Evolutionary conservation across 2,113 vertebrate genomes (phyloP), one percentile per base, ranked within the genome.

Genomic region (Triplophysa rosa): DNA sequence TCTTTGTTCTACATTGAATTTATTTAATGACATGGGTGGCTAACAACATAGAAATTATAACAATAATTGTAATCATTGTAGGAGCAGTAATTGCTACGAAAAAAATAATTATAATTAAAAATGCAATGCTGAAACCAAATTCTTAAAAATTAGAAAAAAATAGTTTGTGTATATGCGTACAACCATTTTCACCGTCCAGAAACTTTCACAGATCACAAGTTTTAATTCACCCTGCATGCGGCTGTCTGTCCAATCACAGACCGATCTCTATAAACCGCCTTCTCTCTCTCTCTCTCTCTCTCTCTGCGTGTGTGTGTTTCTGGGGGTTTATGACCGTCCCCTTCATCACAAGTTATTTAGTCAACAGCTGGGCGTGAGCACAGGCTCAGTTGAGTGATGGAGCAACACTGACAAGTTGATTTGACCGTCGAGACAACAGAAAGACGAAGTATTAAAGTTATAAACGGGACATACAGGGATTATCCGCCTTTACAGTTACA

Each of bases 171-270:
- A 19, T n/a, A 4, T 33, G 2, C 17, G 16, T 24, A 17, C 19
- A 45, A 0, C 19, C 12, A 56, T 56, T 37, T n/a, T 6, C n/a
- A 58, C 8, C 5, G 8, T 21, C 1, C n/a, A 58, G 26, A 49
- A 1, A 1, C 8, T 6, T 21, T 66, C 19, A 42, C 49, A 42
- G 64, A 42, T 19, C 3, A 24, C 23, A 1, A 6, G 21, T 24
- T 68, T 49, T 29, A 37, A 52, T 42, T n/a, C 69, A 59, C 40
- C 69, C 0, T 29, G 29, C 29, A n/a, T n/a, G 10, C 54, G 7
- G 7, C 70, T 13, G 29, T 62, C 71, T 74, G 72, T 47, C 72
- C 72, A 74, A 74, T 74, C 56, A 29, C 37, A 45, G 56, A 58
- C 33, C 14, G 29, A 54, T n/a, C n/a, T 16, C n/a, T 19, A 17